These are phyloP conservation scores for Eunapius fragilis DNA, from an alignment of 37 sponge, comb jelly and placozoan genomes.

Conservation along the genomic window DNA sequence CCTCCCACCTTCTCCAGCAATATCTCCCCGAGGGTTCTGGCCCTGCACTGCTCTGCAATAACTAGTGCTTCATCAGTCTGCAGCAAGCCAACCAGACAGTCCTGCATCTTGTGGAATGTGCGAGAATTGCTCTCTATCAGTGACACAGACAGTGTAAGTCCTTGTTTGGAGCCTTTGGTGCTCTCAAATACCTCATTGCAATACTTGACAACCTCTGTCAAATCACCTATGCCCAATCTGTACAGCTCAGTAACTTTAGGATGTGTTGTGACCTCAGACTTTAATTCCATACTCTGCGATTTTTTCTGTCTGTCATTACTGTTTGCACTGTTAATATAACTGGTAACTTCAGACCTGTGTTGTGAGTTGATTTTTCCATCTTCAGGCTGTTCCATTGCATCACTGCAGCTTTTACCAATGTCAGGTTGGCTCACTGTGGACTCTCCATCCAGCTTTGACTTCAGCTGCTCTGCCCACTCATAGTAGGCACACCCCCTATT, in stretches of 20 bases:
- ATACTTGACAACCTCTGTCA: slow-evolving; percentile 29
- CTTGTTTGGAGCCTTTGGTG: slow-evolving; percentile 53
- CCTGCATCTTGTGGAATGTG: slow-evolving; percentile 65
- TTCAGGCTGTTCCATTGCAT: no score
- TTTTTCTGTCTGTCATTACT: no score
- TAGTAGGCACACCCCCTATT: slow-evolving; percentile 73
- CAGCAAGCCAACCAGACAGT: slow-evolving; percentile 41
- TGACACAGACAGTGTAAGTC: slow-evolving; percentile 55
- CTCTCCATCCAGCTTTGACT: not conserved
- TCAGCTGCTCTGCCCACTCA: slow-evolving; percentile 59
- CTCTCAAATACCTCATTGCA: slow-evolving; percentile 47
- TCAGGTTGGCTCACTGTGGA: not conserved
- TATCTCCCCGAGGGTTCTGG: slow-evolving; percentile 73
- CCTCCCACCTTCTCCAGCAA: slow-evolving; percentile 41
- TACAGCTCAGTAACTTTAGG: slow-evolving; percentile 13
- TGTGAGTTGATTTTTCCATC: no score
- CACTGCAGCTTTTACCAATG: no score
- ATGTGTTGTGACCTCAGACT: no score
- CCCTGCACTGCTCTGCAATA: slow-evolving; percentile 63
- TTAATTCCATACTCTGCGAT: no score
- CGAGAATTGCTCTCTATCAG: slow-evolving; percentile 66
- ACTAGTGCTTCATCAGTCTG: slow-evolving; percentile 39
- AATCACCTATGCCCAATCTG: slow-evolving; percentile 25
- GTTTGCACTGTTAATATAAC: no score
- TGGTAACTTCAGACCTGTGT: no score